Conservation (phyloP, 2,113 vertebrate species). For the Colistium nudipinnis region DNA sequence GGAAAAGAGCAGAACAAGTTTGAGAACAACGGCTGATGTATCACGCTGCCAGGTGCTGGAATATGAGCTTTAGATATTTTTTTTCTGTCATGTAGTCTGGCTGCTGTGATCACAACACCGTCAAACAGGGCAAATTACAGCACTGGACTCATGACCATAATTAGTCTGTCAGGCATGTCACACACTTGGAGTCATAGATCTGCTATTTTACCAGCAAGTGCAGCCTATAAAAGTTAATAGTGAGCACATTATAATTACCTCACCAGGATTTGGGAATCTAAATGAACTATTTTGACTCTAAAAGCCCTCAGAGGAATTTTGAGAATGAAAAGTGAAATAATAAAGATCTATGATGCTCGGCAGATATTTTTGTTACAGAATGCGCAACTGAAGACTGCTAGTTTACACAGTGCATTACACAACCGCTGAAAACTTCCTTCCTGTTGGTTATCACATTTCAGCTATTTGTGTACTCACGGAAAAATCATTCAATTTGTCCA, state of each 20-base stretch:
- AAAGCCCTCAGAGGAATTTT: conserved; percentile 25
- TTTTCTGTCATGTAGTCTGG: conserved; percentile 67
- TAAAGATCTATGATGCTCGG: conserved; percentile 14
- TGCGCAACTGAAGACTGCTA: conserved; percentile 36
- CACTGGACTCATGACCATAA: conserved; percentile 69
- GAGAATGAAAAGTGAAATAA: conserved; percentile 12
- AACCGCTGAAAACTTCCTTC: conserved; percentile 38
- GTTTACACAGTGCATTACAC: conserved; percentile 6
- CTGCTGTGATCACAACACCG: conserved; percentile 59
- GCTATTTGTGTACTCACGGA: conserved; percentile 34
- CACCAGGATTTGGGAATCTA: conserved; percentile 37
- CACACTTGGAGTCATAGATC: conserved; percentile 52
- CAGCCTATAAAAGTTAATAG: conserved; percentile 50
- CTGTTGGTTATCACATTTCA: conserved; percentile 69
- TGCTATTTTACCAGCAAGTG: conserved; percentile 57
- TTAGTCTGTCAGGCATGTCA: conserved; percentile 71
- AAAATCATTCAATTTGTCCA: conserved; percentile 47
- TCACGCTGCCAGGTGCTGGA: conserved; percentile 52
- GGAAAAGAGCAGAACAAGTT: neutral
- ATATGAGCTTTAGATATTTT: conserved; percentile 57
- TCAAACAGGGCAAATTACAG: conserved; percentile 74
- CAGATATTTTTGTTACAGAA: conserved; percentile 15
- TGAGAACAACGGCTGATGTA: conserved; percentile 33
- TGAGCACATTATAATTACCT: conserved; percentile 49
- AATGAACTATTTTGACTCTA: conserved; percentile 43